Evolutionary conservation across 2,888 invertebrate species (phyloP).

Genomic region (Drosophila monieri): DNA sequence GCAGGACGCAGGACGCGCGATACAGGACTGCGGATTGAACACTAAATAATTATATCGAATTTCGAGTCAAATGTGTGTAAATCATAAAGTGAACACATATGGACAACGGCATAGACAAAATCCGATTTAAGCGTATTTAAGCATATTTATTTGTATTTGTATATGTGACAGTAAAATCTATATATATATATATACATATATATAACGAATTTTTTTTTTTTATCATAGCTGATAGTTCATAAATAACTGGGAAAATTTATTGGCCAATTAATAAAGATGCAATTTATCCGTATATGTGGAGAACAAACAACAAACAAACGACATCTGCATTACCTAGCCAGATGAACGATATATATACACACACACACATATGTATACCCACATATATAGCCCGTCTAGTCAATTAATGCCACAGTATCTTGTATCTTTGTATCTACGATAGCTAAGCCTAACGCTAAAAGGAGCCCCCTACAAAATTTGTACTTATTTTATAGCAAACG

Average conservation of each 20-base stretch:
- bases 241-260: slow-evolving; percentile 59
- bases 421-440: slow-evolving; percentile 57
- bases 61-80: slow-evolving; percentile 69
- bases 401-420: slow-evolving; percentile 70
- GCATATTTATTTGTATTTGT: slow-evolving; percentile 36
- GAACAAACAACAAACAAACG: slow-evolving; percentile 45
- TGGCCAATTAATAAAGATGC: slow-evolving; percentile 71
- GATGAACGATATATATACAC: slow-evolving; percentile 28
- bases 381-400: slow-evolving; percentile 57
- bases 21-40: slow-evolving; percentile 38
- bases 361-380: slow-evolving; percentile 34
- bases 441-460: slow-evolving; percentile 55
- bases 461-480: slow-evolving; percentile 45
- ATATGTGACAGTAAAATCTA: slow-evolving; percentile 26
- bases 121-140: slow-evolving; percentile 44
- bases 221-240: slow-evolving; percentile 58
- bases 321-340: slow-evolving; percentile 66
- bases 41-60: slow-evolving; percentile 66
- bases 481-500: slow-evolving; percentile 63
- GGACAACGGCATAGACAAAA: slow-evolving; percentile 38
- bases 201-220: slow-evolving; percentile 25
- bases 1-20: slow-evolving; percentile 25
- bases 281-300: slow-evolving; percentile 50
- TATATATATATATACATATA: slow-evolving; percentile 24
- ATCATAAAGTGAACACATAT: slow-evolving; percentile 56